Conservation (phyloP, 2,888 invertebrate genomes). For the Acanthosepion pharaonis region DNA sequence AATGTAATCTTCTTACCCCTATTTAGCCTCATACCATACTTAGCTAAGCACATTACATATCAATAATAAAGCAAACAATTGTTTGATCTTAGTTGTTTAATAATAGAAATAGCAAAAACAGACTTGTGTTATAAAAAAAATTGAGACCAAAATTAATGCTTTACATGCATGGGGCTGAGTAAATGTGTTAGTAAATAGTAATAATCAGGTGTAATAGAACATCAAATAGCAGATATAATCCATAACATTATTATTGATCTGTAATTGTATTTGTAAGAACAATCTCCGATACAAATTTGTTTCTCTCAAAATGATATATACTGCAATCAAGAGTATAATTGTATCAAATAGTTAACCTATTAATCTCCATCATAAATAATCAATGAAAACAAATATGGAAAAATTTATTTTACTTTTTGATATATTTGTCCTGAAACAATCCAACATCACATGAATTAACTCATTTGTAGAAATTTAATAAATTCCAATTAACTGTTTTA, state of each 20-base stretch:
- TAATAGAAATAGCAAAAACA: background rate
- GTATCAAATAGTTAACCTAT: background rate
- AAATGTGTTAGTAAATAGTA: background rate
- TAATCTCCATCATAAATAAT: background rate
- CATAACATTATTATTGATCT: background rate
- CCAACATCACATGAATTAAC: no score
- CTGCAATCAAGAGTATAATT: background rate
- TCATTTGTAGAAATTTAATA: background rate
- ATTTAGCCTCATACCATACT: no score
- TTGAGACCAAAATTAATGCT: background rate
- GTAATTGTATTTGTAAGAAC: background rate
- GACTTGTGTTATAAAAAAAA: background rate
- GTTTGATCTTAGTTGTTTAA: no score
- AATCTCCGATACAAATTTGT: background rate
- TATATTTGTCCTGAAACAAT: background rate
- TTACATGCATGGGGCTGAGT: background rate
- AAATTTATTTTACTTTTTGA: background rate
- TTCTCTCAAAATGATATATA: background rate
- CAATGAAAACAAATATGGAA: background rate
- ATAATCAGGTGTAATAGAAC: background rate
- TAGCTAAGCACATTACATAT: no score
- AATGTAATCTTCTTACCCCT: no score
- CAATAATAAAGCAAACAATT: no score
- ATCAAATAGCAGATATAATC: background rate
- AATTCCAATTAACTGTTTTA: background rate